Conservation (phyloP, 2,888 invertebrate genomes). For the Heliconius aoede region DNA sequence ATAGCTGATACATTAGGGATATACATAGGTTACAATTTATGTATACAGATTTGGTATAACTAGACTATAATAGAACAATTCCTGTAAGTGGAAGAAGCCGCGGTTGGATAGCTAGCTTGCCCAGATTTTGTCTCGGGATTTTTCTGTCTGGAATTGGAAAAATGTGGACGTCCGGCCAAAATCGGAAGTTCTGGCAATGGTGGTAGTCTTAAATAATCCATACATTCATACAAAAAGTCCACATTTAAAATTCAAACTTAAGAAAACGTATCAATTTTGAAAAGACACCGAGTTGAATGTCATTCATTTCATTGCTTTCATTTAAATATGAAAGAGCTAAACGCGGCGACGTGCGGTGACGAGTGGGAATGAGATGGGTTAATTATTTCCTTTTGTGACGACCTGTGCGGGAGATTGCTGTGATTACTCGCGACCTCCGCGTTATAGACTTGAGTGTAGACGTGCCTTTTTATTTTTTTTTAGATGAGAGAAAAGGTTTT, state of each 20-base stretch:
- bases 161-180: too few species aligned
- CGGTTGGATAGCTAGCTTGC: too few species aligned
- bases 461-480: neutral
- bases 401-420: constrained; percentile 68
- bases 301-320: constrained; percentile 35
- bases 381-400: constrained; percentile 78
- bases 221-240: neutral
- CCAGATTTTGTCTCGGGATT: too few species aligned
- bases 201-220: neutral
- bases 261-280: constrained; percentile 17
- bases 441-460: constrained; percentile 20
- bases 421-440: constrained; percentile 58
- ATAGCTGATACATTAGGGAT: too few species aligned
- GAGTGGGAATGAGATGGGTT: constrained; percentile 67
- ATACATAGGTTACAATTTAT: too few species aligned
- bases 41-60: too few species aligned
- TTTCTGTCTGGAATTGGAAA: too few species aligned
- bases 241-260: constrained; percentile 4
- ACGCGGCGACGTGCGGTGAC: constrained; percentile 50
- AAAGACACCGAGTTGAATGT: constrained; percentile 14
- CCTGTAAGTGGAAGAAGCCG: too few species aligned
- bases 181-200: too few species aligned
- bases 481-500: neutral
- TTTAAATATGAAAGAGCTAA: constrained; percentile 34
- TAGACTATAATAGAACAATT: too few species aligned